Conservation (phyloP, 2,888 invertebrate species). For the Ochlodes sylvanus region DNA sequence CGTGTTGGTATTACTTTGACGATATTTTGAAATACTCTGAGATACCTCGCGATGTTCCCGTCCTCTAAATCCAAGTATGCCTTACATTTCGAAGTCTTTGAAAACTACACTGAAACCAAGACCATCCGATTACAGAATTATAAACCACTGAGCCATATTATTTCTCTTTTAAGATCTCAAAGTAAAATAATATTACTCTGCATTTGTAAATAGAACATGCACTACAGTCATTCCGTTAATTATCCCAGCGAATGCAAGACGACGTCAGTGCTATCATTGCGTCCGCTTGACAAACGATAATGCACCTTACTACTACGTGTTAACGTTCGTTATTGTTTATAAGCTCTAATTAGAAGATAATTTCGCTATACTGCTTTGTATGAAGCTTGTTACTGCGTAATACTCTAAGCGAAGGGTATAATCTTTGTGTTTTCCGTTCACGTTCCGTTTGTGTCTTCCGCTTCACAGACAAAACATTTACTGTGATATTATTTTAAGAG, state of each 20-base stretch:
- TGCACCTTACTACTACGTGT: slow-evolving; percentile 2
- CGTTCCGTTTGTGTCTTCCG: background rate
- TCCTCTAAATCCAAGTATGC: no score
- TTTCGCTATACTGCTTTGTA: slow-evolving; percentile 19
- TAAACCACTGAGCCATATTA: background rate
- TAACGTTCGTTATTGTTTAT: slow-evolving; percentile 5
- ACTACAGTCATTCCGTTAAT: slow-evolving; percentile 21
- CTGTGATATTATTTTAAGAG: background rate
- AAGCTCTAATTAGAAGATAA: slow-evolving; percentile 26
- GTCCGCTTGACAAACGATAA: slow-evolving; percentile 10
- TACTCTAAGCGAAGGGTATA: slow-evolving; percentile 18
- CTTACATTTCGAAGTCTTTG: no score
- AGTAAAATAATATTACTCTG: slow-evolving; percentile 15
- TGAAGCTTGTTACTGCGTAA: slow-evolving; percentile 22
- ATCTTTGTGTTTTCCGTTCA: slow-evolving; percentile 27
- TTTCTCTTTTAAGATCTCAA: background rate
- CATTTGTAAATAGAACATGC: slow-evolving; percentile 10
- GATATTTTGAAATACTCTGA: no score
- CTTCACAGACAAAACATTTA: background rate
- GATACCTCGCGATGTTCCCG: no score
- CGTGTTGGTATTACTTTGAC: no score
- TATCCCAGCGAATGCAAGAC: slow-evolving; percentile 28
- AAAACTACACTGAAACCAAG: no score
- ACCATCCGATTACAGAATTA: background rate
- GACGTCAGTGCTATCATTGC: background rate